Evolutionary conservation across 1,140 invertebrate genomes (phyloP).

Genomic region (Rhopalosiphum maidis): DNA sequence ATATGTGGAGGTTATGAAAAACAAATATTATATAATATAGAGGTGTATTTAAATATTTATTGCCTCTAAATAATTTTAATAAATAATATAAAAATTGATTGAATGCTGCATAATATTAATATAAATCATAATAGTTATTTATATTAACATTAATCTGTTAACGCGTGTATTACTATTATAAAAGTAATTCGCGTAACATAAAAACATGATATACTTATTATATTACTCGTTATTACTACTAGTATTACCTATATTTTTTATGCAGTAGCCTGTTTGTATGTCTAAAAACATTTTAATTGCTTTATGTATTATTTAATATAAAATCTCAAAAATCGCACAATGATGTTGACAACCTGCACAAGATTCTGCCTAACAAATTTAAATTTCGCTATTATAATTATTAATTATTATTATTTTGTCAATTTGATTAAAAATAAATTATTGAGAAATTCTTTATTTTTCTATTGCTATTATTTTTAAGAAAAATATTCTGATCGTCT

Average conservation of each 20-base stretch:
- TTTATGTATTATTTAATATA: neutral
- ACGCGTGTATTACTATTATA: neutral
- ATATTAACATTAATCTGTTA: neutral
- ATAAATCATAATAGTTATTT: conserved; percentile 1
- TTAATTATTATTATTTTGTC: too few relatives aligned
- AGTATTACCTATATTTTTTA: neutral
- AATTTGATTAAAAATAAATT: too few relatives aligned
- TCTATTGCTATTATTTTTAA: neutral
- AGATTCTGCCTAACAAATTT: neutral
- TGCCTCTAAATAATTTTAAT: neutral
- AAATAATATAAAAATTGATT: neutral
- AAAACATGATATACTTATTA: neutral
- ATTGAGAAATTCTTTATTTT: neutral
- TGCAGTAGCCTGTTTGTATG: neutral
- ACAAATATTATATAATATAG: neutral
- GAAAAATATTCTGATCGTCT: neutral
- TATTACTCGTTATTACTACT: too few relatives aligned
- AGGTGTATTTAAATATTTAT: neutral
- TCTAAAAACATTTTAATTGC: neutral
- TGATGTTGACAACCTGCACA: neutral
- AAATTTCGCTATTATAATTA: neutral
- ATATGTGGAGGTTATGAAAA: neutral
- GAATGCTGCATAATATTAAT: neutral
- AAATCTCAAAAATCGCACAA: neutral
- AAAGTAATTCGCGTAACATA: neutral